Evolutionary conservation across 1,140 invertebrate species (phyloP).

Genomic region (Papilio polytes): DNA sequence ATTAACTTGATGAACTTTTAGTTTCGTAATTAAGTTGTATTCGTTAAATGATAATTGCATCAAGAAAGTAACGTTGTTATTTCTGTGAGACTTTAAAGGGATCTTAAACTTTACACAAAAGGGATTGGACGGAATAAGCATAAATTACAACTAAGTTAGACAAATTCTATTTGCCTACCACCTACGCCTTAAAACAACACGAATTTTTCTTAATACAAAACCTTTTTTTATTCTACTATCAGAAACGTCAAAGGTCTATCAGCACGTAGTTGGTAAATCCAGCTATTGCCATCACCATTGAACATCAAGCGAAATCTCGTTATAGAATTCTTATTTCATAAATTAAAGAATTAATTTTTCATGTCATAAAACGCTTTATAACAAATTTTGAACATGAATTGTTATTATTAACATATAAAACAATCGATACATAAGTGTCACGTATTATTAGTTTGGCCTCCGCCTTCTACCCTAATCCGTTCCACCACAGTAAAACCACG

Average conservation of each 20-base stretch:
- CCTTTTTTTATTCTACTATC: not conserved
- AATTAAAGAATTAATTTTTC: too few relatives aligned
- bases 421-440: too few relatives aligned
- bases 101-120: conserved; percentile 19
- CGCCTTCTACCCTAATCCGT: not conserved
- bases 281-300: too few relatives aligned
- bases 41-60: conserved; percentile 18
- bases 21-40: conserved; percentile 8
- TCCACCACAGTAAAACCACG: not conserved
- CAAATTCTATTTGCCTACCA: not conserved
- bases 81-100: conserved; percentile 6
- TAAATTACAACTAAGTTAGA: not conserved
- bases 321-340: too few relatives aligned
- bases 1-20: not conserved
- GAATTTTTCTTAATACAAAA: not conserved
- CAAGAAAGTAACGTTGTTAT: conserved; percentile 20
- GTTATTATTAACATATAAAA: too few relatives aligned
- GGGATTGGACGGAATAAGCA: conserved; percentile 13
- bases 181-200: not conserved
- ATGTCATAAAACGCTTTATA: too few relatives aligned
- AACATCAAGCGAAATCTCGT: too few relatives aligned
- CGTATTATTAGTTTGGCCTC: not conserved
- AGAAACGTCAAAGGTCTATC: not conserved
- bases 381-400: too few relatives aligned
- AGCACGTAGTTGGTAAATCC: too few relatives aligned